Percentiles rank a stretch among this genome's conserved stretches.
Conservation (phyloP, 2,797 vertebrate genomes). For the Hoplostethus mediterraneus region DNA sequence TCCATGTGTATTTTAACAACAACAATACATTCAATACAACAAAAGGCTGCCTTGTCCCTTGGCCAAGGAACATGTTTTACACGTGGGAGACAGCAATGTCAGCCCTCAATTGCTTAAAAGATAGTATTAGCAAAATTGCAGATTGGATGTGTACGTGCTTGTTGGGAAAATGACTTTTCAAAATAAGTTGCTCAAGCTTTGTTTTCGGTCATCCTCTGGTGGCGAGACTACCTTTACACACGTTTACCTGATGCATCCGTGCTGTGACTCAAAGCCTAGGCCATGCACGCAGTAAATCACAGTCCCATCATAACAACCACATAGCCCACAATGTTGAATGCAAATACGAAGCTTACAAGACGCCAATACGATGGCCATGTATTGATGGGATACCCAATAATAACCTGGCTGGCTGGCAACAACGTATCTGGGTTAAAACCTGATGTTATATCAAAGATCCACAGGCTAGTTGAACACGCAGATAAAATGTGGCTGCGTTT, state of each 20-base stretch:
- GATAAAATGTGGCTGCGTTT: constrained; percentile 76
- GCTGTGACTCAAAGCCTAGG: constrained; percentile 69
- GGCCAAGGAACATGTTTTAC: constrained; percentile 41
- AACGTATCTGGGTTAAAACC: constrained; percentile 10
- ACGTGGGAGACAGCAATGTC: constrained; percentile 57
- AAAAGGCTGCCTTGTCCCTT: constrained; percentile 19
- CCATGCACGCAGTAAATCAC: constrained; percentile 68
- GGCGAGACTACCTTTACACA: constrained; percentile 10
- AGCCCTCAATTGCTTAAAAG: constrained; percentile 10
- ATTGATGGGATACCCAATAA: background rate
- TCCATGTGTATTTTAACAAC: background rate
- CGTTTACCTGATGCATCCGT: constrained; percentile 53
- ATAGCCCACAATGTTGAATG: constrained; percentile 51
- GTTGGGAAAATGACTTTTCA: background rate
- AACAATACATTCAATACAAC: background rate
- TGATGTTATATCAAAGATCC: constrained; percentile 45
- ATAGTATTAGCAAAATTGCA: constrained; percentile 4
- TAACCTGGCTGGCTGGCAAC: constrained; percentile 13
- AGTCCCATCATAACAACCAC: constrained; percentile 57
- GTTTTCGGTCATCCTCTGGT: background rate
- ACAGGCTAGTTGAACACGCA: constrained; percentile 57
- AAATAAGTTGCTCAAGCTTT: constrained; percentile 23
- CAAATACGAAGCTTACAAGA: constrained; percentile 31
- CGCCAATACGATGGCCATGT: constrained; percentile 18
- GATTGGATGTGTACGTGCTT: background rate